These are phyloP conservation scores for Cyphomyrus plagiostoma DNA, from an alignment of 2,113 vertebrate species.

Conservation along the genomic window DNA sequence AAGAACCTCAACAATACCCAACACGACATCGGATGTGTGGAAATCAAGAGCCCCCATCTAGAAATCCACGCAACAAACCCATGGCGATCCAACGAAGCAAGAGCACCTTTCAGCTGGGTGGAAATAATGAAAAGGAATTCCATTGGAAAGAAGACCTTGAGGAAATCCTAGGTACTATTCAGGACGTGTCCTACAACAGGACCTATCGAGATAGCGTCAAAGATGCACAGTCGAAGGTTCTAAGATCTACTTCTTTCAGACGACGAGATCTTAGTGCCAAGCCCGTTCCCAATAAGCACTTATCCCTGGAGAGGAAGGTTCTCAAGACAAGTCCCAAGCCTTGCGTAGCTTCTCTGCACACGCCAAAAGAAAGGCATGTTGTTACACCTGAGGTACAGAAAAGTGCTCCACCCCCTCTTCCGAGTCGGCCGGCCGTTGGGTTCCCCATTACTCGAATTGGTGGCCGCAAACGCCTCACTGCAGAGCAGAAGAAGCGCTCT, in stretches of 20 bases:
- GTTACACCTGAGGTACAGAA: conserved; percentile 57
- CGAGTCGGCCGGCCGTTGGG: conserved; percentile 39
- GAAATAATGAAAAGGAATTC: conserved; percentile 51
- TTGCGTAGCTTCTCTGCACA: conserved; percentile 57
- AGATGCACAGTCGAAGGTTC: conserved; percentile 76
- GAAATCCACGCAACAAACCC: conserved; percentile 41
- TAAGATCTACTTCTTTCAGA: conserved; percentile 80
- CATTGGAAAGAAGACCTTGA: conserved; percentile 51
- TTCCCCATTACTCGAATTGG: conserved; percentile 62
- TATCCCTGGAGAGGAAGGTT: conserved; percentile 62
- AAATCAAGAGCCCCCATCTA: conserved; percentile 43
- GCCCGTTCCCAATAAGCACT: conserved; percentile 40
- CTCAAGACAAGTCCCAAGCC: conserved; percentile 54
- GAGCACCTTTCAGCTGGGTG: conserved; percentile 72
- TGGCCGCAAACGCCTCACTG: conserved; percentile 72
- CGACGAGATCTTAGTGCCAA: conserved; percentile 65
- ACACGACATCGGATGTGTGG: conserved; percentile 27
- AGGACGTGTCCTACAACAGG: conserved; percentile 64
- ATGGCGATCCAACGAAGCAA: conserved; percentile 67
- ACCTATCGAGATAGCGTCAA: conserved; percentile 83
- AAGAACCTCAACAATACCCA: conserved; percentile 24
- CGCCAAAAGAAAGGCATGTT: conserved; percentile 75
- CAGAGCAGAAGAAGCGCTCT: conserved; percentile 85
- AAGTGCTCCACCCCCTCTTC: conserved; percentile 46
- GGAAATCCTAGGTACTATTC: conserved; percentile 43